phyloP scores from a whole-genome alignment of 2,797 vertebrate species.

The Lepilemur ruficaudatus region DNA sequence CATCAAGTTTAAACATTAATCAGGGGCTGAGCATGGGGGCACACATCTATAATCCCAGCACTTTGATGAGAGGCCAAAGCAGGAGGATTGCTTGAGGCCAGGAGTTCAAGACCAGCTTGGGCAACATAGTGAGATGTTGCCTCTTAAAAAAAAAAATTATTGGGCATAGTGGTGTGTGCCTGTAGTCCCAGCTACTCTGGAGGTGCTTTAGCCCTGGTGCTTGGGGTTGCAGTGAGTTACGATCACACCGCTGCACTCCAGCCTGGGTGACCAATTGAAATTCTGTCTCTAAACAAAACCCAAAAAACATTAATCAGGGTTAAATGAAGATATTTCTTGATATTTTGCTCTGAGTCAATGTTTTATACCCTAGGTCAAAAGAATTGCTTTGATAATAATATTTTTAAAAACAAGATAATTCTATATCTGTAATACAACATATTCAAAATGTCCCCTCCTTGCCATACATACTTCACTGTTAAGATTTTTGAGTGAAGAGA shows the following conservation, averaged over 20 bases:
- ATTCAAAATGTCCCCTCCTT: neutral
- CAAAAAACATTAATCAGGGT: neutral
- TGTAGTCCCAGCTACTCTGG: neutral
- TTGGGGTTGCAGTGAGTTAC: neutral
- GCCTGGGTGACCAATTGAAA: neutral
- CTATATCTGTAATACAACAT: neutral
- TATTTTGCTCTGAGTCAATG: neutral
- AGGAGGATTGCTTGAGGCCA: neutral
- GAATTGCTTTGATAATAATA: neutral
- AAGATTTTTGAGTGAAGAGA: neutral
- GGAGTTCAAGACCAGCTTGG: neutral
- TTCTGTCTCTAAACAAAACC: neutral
- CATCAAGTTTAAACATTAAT: slow-evolving; percentile 4
- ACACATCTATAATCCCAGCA: neutral
- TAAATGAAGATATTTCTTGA: neutral
- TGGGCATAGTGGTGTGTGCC: neutral
- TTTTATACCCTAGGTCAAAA: neutral
- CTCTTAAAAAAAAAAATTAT: neutral
- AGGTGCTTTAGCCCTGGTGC: no score
- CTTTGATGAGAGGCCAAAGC: neutral
- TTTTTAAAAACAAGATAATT: slow-evolving; percentile 23
- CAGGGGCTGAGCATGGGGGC: neutral
- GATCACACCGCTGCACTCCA: neutral
- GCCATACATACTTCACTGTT: neutral
- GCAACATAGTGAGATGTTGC: neutral